These are phyloP conservation scores for Tridacna gigas DNA, from an alignment of 2,888 invertebrate species.

Conservation along the genomic window DNA sequence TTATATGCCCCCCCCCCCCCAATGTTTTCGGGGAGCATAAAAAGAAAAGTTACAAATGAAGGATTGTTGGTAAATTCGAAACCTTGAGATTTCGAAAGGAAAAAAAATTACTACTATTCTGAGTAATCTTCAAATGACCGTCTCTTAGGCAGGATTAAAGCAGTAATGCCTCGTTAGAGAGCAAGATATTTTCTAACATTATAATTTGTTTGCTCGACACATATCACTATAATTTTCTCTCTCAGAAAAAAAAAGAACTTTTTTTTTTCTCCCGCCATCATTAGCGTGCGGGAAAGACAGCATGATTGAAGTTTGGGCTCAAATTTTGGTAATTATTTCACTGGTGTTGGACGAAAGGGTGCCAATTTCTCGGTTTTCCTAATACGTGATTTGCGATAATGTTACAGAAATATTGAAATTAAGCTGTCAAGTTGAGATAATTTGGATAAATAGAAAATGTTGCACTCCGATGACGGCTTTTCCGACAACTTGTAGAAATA, in stretches of 20 bases:
- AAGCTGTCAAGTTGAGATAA: slow-evolving; percentile 58
- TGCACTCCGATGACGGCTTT: background rate
- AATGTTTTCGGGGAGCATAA: too few relatives aligned
- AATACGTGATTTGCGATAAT: slow-evolving; percentile 51
- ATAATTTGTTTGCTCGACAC: slow-evolving; percentile 67
- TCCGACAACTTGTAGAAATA: background rate
- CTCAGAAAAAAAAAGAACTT: slow-evolving; percentile 27
- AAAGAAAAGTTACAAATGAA: too few relatives aligned
- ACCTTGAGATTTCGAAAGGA: too few relatives aligned
- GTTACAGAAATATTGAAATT: slow-evolving; percentile 61
- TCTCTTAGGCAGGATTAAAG: background rate
- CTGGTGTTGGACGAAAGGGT: slow-evolving; percentile 46
- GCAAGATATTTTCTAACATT: slow-evolving; percentile 65
- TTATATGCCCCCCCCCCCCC: too few relatives aligned
- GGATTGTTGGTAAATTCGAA: too few relatives aligned
- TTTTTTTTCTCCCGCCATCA: slow-evolving; percentile 37
- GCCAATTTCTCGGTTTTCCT: slow-evolving; percentile 55
- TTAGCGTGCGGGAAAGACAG: slow-evolving; percentile 33
- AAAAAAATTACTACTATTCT: too few relatives aligned
- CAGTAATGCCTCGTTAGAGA: slow-evolving; percentile 61
- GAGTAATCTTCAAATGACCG: too few relatives aligned
- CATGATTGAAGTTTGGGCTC: slow-evolving; percentile 40
- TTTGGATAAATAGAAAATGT: slow-evolving; percentile 54
- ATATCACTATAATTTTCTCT: slow-evolving; percentile 59
- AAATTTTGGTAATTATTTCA: slow-evolving; percentile 63